A percentile compares a stretch with the other conserved stretches of the same genome.
These are phyloP conservation scores for Leptocoma aspasia DNA, from an alignment of 2,113 vertebrate genomes.

Conservation along the genomic window DNA sequence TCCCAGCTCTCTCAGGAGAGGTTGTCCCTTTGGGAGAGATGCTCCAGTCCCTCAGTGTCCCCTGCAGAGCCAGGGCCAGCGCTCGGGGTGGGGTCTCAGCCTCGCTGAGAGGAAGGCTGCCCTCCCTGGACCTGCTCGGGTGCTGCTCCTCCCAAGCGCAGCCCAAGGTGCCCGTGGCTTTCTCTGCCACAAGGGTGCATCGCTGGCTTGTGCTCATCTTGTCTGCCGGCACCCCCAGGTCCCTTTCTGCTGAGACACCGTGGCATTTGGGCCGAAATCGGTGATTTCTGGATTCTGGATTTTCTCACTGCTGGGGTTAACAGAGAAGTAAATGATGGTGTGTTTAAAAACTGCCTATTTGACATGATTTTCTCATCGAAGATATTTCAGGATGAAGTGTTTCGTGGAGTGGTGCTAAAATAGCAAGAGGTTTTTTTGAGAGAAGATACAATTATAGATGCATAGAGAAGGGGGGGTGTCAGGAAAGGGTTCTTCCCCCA, in stretches of 20 bases:
- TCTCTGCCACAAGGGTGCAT: neutral
- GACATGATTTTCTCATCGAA: neutral
- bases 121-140: rapidly evolving
- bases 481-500: neutral
- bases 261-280: neutral
- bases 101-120: neutral
- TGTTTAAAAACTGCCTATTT: neutral
- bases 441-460: neutral
- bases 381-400: neutral
- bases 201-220: neutral
- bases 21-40: neutral
- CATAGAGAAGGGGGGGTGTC: neutral
- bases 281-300: neutral
- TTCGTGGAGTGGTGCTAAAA: neutral
- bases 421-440: neutral
- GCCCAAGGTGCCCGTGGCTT: neutral
- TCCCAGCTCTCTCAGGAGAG: neutral
- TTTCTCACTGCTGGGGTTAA: neutral
- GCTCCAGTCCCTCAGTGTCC: neutral
- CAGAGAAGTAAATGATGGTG: neutral
- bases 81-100: rapidly evolving
- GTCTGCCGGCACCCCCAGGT: rapidly evolving
- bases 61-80: neutral
- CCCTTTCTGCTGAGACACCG: neutral
- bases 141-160: neutral